phyloP scores from a whole-genome alignment of 2,113 vertebrate genomes.

The Hystrix brachyura region DNA sequence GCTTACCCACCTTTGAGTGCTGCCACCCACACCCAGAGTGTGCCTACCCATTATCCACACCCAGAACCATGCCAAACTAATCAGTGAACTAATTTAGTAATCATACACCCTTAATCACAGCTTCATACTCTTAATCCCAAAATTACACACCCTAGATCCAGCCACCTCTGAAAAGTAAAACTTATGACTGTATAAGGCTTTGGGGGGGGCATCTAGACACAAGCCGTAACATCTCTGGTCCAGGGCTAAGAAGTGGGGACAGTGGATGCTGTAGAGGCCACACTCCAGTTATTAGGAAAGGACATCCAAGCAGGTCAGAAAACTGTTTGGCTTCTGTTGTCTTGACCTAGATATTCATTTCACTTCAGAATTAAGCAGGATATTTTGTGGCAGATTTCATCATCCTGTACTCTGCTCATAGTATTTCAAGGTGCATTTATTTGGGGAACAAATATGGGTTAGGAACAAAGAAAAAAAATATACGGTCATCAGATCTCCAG shows the following conservation, averaged over 20 bases:
- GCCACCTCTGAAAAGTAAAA: neutral
- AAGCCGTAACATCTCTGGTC: neutral
- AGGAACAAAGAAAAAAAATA: neutral
- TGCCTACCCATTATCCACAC: too few relatives aligned
- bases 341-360: too few relatives aligned
- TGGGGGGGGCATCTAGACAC: neutral
- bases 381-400: neutral
- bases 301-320: accelerated
- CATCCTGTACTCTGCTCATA: too few relatives aligned
- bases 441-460: neutral
- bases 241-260: accelerated
- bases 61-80: neutral
- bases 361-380: neutral
- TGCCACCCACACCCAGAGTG: neutral
- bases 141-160: neutral
- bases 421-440: neutral
- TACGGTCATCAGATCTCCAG: neutral
- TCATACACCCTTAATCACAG: neutral
- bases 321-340: neutral
- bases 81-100: neutral
- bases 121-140: neutral
- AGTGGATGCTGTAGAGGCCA: too few relatives aligned
- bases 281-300: too few relatives aligned
- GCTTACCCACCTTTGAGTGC: neutral
- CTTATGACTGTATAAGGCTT: neutral